Evolutionary conservation across 1,140 invertebrate genomes (phyloP), one percentile per base, ranked within the genome.

Genomic region (Drosophila mauritiana): DNA sequence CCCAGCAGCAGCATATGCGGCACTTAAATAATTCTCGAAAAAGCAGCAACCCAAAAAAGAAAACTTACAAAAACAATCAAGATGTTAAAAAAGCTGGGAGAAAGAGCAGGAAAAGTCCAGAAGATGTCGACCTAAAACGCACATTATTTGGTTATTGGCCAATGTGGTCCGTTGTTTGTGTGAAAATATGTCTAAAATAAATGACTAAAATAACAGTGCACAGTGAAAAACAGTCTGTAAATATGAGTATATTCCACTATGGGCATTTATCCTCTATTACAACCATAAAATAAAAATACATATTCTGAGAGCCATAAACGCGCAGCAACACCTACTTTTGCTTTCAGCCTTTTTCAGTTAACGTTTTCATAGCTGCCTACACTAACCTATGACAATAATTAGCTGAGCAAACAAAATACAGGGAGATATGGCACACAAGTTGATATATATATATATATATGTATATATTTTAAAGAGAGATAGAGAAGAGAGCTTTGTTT

Each of bases 361-460:
- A 12, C 62, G 53, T 62, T 82, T 85, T 83, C 70, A 82, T 82
- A 69, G 73, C 68, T 77, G 76, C 83, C 76, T 76, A 78, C 77
- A 84, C 84, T 89, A 89, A 89, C 84, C 84, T 89, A 89, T 84
- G 80, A 89, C 84, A 89, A 89, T 89, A 89, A 89, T 89, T 89
- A 89, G 84, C 73, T 72, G 62, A 68, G 69, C 73, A 86, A 52
- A 78, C 59, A 63, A 65, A 63, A 65, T 42, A 65, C 37, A 42
- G 56, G 52, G 43, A 67, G 25, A 37, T 54, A 68, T 34, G 49
- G 53, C 49, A 51, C 15, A 34, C 12, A 10, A 64, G 37, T 42
- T 7, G 27, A 45, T 27, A 54, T 17, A 48, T 7, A 12, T 10
- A 12, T 48, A 31, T 49, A 15, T 31, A 11, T 31, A 6, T 51